These are phyloP conservation scores for Xanthorhoe designata DNA, from an alignment of 2,888 invertebrate species.

Conservation along the genomic window DNA sequence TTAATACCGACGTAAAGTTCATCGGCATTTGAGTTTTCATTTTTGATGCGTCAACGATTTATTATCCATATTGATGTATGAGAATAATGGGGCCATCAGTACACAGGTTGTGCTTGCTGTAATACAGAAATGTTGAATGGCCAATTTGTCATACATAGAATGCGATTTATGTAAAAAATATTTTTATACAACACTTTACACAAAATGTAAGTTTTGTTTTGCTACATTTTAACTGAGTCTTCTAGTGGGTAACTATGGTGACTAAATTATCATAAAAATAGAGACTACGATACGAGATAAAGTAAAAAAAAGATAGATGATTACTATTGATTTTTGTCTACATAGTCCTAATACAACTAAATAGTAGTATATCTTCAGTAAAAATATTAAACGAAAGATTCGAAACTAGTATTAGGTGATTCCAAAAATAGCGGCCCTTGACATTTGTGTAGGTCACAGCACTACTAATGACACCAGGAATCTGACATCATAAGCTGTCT, in stretches of 20 bases:
- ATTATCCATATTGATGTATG: slow-evolving; percentile 40
- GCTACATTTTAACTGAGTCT: neutral
- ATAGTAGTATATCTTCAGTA: too few relatives aligned
- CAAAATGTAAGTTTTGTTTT: neutral
- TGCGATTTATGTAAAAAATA: slow-evolving; percentile 15
- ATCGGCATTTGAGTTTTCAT: slow-evolving; percentile 33
- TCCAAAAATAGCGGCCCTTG: neutral
- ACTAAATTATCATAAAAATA: too few relatives aligned
- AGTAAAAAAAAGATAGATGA: neutral
- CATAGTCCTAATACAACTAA: too few relatives aligned
- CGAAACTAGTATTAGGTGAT: too few relatives aligned
- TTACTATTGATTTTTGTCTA: too few relatives aligned
- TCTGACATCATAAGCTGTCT: slow-evolving; percentile 30
- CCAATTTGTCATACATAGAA: slow-evolving; percentile 23
- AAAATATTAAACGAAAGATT: too few relatives aligned
- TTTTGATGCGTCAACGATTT: slow-evolving; percentile 41
- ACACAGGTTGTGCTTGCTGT: slow-evolving; percentile 32
- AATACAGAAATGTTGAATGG: slow-evolving; percentile 21
- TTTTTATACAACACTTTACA: neutral
- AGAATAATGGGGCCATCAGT: slow-evolving; percentile 37
- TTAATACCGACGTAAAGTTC: slow-evolving; percentile 36
- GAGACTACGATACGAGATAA: too few relatives aligned
- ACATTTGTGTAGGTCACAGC: neutral
- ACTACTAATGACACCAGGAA: slow-evolving; percentile 15
- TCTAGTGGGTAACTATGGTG: too few relatives aligned